Evolutionary conservation across 1,140 invertebrate species (phyloP).

Genomic region (Venustaconcha ellipsiformis): DNA sequence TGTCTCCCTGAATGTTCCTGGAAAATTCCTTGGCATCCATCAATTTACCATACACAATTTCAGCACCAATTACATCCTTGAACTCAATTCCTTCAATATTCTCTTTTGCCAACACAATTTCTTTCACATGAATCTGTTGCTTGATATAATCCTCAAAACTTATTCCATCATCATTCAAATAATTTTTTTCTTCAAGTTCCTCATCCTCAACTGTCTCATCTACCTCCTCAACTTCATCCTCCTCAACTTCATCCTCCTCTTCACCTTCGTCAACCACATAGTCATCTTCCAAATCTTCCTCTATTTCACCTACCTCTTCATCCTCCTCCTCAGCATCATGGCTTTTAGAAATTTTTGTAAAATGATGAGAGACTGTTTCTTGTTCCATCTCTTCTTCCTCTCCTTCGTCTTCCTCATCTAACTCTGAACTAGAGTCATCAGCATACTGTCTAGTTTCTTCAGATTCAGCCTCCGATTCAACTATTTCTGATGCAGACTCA

Average conservation of each 20-base stretch:
- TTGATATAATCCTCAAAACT: background rate
- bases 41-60: slow-evolving; percentile 1
- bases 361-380: background rate
- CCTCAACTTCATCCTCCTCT: slow-evolving; percentile 28
- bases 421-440: background rate
- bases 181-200: slow-evolving; percentile 1
- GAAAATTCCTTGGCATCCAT: slow-evolving; percentile 6
- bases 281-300: slow-evolving; percentile 13
- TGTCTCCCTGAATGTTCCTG: background rate
- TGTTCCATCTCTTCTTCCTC: slow-evolving; percentile 7
- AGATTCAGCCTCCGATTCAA: too few species aligned
- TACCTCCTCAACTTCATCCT: slow-evolving; percentile 5
- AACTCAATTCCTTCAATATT: slow-evolving; percentile 13
- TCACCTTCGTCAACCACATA: slow-evolving; percentile 11
- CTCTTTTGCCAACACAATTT: slow-evolving; percentile 3
- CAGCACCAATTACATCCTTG: background rate
- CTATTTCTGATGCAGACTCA: too few species aligned
- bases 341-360: slow-evolving; percentile 19
- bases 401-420: background rate
- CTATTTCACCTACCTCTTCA: slow-evolving; percentile 3
- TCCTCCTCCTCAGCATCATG: slow-evolving; percentile 12
- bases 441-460: too few species aligned
- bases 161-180: background rate
- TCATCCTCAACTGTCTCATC: slow-evolving; percentile 9
- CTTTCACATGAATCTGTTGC: background rate